phyloP scores from a whole-genome alignment of 2,797 vertebrate genomes.

The Crocidura indochinensis region DNA sequence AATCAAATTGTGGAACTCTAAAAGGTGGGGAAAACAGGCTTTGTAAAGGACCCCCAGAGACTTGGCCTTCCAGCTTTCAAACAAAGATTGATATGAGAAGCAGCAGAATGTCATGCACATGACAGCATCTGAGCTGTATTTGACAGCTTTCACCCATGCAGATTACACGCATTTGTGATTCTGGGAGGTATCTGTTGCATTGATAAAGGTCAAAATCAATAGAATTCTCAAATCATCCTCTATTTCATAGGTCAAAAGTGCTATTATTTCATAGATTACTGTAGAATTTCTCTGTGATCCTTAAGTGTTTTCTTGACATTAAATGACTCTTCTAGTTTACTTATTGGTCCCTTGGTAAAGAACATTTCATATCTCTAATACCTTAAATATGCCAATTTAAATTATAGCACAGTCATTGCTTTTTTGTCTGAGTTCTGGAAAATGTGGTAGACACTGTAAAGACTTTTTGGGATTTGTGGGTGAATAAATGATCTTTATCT shows the following conservation, averaged over 20 bases:
- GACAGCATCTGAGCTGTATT: conserved; percentile 48
- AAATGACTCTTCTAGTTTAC: conserved; percentile 75
- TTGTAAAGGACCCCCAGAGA: neutral
- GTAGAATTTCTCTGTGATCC: conserved; percentile 67
- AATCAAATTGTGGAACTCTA: neutral
- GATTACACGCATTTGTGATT: conserved; percentile 59
- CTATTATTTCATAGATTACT: conserved; percentile 68
- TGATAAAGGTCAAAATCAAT: conserved; percentile 80
- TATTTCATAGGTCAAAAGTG: conserved; percentile 55
- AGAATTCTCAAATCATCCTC: conserved; percentile 68
- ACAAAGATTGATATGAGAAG: conserved; percentile 57
- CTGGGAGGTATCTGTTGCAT: conserved; percentile 36
- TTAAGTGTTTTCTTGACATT: conserved; percentile 71
- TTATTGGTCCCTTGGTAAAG: conserved; percentile 61
- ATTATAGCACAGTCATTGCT: conserved; percentile 56
- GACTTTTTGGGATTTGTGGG: neutral
- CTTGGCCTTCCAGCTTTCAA: conserved; percentile 44
- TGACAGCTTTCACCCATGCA: neutral
- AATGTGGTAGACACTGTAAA: conserved; percentile 43
- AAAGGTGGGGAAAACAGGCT: neutral
- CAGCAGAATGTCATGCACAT: conserved; percentile 34
- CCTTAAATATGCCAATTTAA: conserved; percentile 65
- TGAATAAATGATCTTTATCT: conserved; percentile 52
- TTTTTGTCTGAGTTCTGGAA: conserved; percentile 49
- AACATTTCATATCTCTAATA: conserved; percentile 52